These are phyloP conservation scores for Lasioglossum figueresi DNA, from an alignment of 2,888 invertebrate species.

Conservation along the genomic window DNA sequence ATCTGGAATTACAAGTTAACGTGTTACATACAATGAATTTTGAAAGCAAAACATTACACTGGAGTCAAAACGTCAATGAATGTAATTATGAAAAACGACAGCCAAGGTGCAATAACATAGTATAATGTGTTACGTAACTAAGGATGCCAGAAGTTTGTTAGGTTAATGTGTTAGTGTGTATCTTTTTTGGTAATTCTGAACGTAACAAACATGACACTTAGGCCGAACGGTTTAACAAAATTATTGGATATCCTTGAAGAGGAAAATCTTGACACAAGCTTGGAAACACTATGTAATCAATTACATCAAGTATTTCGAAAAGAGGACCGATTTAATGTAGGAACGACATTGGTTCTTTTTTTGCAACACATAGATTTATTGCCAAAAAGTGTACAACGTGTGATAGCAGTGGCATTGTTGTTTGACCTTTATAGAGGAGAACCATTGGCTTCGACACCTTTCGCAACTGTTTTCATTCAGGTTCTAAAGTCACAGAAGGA, in stretches of 20 bases:
- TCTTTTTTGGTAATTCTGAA: background rate
- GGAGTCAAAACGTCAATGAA: conserved; percentile 37
- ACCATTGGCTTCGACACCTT: conserved; percentile 88
- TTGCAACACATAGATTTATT: conserved; percentile 90
- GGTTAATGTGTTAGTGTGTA: background rate
- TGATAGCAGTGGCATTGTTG: conserved; percentile 89
- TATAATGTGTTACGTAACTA: conserved; percentile 15
- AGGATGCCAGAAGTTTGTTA: background rate
- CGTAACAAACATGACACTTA: conserved; percentile 73
- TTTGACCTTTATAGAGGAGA: conserved; percentile 90
- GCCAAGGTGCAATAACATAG: conserved; percentile 45
- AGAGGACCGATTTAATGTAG: conserved; percentile 91
- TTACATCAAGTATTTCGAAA: conserved; percentile 92
- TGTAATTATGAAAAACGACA: conserved; percentile 22
- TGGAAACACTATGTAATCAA: conserved; percentile 91
- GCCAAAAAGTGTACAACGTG: conserved; percentile 87
- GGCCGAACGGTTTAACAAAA: conserved; percentile 76
- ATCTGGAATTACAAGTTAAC: conserved; percentile 13
- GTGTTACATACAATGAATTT: conserved; percentile 12
- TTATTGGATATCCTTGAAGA: conserved; percentile 80
- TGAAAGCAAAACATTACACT: background rate
- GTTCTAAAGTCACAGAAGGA: conserved; percentile 86
- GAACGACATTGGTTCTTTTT: conserved; percentile 87
- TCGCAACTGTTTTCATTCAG: conserved; percentile 88
- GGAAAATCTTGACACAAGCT: conserved; percentile 79